A percentile compares a stretch with the other conserved stretches of the same genome.
Conservation (phyloP, 2,888 invertebrate genomes). For the Aelia acuminata region DNA sequence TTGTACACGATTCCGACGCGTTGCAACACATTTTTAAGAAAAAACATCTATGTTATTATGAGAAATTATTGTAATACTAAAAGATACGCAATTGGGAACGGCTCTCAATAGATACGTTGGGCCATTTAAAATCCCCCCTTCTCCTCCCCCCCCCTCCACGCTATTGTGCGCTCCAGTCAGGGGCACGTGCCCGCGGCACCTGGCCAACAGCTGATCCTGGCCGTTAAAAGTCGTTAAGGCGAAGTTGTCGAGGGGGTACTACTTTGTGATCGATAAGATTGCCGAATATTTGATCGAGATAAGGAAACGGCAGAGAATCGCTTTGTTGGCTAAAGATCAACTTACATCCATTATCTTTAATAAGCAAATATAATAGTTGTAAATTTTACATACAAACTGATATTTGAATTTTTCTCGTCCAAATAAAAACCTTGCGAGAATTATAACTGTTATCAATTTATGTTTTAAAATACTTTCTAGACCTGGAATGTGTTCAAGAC, state of each 20-base stretch:
- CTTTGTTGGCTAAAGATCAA: background rate
- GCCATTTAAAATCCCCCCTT: background rate
- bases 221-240: conserved; percentile 45
- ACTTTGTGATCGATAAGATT: background rate
- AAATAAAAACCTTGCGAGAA: too few species aligned
- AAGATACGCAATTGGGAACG: background rate
- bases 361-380: background rate
- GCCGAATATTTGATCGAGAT: conserved; percentile 30
- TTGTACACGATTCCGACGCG: background rate
- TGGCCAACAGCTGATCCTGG: conserved; percentile 33
- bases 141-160: background rate
- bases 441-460: too few species aligned
- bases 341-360: background rate
- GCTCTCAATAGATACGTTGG: background rate
- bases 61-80: background rate
- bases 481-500: too few species aligned
- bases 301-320: background rate
- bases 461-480: too few species aligned
- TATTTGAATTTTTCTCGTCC: too few species aligned
- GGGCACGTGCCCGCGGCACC: conserved; percentile 45
- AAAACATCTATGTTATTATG: background rate
- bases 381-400: background rate
- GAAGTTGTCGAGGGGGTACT: background rate
- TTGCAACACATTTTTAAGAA: too few species aligned
- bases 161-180: conserved; percentile 4